Conservation (phyloP, 2,797 vertebrate species). For the Lagodon rhomboides region DNA sequence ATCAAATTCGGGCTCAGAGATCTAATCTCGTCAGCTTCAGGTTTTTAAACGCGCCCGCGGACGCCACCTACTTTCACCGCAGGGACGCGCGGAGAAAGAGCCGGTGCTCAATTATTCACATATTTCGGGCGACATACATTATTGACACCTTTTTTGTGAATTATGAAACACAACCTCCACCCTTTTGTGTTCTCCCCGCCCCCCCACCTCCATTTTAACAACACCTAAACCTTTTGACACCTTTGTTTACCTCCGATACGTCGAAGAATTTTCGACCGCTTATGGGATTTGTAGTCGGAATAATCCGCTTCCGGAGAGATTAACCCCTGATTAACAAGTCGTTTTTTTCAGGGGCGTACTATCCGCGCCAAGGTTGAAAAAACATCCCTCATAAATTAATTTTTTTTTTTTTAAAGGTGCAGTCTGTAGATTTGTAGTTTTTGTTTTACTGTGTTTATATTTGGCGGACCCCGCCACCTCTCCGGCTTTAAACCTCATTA, state of each 20-base stretch:
- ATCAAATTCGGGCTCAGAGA: background rate
- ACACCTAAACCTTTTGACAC: conserved; percentile 40
- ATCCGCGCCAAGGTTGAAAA: conserved; percentile 5
- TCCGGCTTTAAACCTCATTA: too few relatives aligned
- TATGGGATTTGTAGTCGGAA: conserved; percentile 46
- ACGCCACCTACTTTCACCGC: conserved; percentile 16
- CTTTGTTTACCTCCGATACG: conserved; percentile 34
- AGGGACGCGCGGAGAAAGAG: background rate
- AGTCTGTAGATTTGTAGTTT: too few relatives aligned
- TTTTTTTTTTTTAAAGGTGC: too few relatives aligned
- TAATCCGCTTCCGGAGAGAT: conserved; percentile 72
- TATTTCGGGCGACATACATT: conserved; percentile 41
- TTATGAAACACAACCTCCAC: conserved; percentile 17
- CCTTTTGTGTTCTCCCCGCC: background rate
- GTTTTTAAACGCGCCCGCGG: background rate
- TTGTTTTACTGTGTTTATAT: too few relatives aligned
- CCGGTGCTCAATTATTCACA: conserved; percentile 53
- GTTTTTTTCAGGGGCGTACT: conserved; percentile 38
- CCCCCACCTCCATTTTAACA: conserved; percentile 11
- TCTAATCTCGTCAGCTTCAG: background rate
- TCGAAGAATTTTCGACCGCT: conserved; percentile 49
- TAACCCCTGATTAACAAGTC: conserved; percentile 60
- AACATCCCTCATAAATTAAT: conserved; percentile 4
- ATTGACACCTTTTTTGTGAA: conserved; percentile 43
- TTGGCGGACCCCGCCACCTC: too few relatives aligned